phyloP scores from a whole-genome alignment of 2,888 invertebrate genomes.

The Cataglyphis rosenhaueri region DNA sequence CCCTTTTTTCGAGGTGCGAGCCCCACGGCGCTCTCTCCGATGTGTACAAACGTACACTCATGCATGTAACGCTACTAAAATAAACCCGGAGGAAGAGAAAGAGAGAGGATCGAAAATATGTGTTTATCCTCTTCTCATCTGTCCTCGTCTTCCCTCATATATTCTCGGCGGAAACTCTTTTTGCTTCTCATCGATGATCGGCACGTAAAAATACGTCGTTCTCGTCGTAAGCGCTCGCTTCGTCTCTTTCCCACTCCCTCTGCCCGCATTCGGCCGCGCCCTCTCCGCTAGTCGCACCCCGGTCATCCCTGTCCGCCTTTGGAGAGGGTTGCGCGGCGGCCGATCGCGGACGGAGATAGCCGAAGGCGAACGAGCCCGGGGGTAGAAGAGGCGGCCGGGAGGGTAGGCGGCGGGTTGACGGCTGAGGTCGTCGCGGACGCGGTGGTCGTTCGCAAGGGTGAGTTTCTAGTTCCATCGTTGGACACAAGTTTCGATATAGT shows the following conservation, averaged over 20 bases:
- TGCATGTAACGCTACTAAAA: not conserved
- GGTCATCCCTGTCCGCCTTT: conserved; percentile 49
- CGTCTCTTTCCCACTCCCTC: not conserved
- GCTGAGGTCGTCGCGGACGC: conserved; percentile 33
- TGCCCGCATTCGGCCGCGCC: conserved; percentile 59
- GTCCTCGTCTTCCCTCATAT: not conserved
- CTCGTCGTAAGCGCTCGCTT: conserved; percentile 27
- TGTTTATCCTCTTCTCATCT: not conserved
- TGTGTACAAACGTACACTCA: not conserved
- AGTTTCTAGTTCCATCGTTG: conserved; percentile 37
- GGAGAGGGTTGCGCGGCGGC: conserved; percentile 54
- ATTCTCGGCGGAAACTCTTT: not conserved
- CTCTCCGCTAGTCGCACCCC: conserved; percentile 46
- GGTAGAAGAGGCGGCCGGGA: not conserved
- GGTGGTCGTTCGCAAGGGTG: conserved; percentile 15
- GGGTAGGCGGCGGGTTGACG: conserved; percentile 17
- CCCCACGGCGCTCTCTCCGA: not conserved
- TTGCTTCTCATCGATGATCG: conserved; percentile 63
- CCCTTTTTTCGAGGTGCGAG: not conserved
- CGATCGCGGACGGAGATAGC: conserved; percentile 53
- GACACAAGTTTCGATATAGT: conserved; percentile 27
- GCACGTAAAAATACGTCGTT: conserved; percentile 77
- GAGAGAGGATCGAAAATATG: not conserved
- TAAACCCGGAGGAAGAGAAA: not conserved
- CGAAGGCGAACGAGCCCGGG: conserved; percentile 51